Evolutionary conservation across 1,140 invertebrate genomes (phyloP).

Genomic region (Cardiocondyla obscurior): DNA sequence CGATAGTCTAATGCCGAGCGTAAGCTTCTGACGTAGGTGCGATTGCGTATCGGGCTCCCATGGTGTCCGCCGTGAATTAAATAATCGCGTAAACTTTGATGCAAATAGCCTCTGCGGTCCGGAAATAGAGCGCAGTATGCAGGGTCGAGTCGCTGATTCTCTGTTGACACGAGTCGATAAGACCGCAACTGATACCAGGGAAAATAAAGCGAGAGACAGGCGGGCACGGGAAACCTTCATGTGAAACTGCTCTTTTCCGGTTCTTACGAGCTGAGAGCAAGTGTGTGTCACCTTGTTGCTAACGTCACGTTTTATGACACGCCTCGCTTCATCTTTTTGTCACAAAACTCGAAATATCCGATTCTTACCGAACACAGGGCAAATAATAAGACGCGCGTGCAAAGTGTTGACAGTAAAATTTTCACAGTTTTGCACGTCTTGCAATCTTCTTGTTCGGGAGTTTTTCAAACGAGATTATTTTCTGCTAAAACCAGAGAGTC

Average conservation of each 20-base stretch:
- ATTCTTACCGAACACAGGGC: conserved; percentile 31
- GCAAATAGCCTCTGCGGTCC: conserved; percentile 19
- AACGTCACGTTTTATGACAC: conserved; percentile 22
- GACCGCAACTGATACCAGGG: conserved; percentile 12
- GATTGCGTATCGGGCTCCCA: not conserved
- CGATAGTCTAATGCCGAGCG: not conserved
- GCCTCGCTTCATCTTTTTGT: conserved; percentile 14
- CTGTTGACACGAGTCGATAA: conserved; percentile 41
- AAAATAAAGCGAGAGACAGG: conserved; percentile 18
- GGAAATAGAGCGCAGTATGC: conserved; percentile 33
- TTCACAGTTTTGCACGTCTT: not conserved
- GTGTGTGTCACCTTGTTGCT: conserved; percentile 12
- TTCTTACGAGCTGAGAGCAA: conserved; percentile 42
- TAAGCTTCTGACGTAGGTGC: not conserved
- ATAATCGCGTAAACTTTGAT: conserved; percentile 15
- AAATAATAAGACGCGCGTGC: conserved; percentile 4
- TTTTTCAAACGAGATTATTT: not conserved
- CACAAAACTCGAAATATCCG: conserved; percentile 56
- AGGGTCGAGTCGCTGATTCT: conserved; percentile 13
- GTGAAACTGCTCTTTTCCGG: conserved; percentile 41
- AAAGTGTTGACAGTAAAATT: conserved; percentile 10
- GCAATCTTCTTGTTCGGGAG: not conserved
- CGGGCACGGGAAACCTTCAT: conserved; percentile 15
- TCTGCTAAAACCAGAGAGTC: not conserved
- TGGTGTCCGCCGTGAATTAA: not conserved